Evolutionary conservation across 2,888 invertebrate species (phyloP).

Genomic region (Drosophila anceps): DNA sequence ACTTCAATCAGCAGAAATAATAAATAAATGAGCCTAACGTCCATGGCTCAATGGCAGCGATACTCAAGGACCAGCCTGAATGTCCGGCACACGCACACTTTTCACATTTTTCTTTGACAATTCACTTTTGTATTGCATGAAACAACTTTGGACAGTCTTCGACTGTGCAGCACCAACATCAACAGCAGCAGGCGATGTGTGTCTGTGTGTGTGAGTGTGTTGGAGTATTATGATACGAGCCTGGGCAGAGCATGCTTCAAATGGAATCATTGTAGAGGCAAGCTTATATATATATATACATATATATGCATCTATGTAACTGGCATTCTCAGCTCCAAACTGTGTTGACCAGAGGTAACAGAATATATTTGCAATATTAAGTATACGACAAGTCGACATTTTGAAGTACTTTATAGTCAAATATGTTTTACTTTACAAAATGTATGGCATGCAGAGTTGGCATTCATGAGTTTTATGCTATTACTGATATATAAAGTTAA

Average conservation of each 20-base stretch:
- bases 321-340: background rate
- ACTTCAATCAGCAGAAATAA: conserved; percentile 76
- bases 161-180: conserved; percentile 7
- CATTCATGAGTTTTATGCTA: background rate
- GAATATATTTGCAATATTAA: conserved; percentile 1
- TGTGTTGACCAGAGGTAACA: conserved; percentile 2
- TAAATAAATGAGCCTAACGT: conserved; percentile 78
- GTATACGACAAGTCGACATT: background rate
- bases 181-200: background rate
- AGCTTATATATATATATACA: no score
- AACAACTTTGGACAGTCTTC: conserved; percentile 40
- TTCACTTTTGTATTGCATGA: conserved; percentile 50
- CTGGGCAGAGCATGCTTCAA: background rate
- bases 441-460: background rate
- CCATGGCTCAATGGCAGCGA: conserved; percentile 53
- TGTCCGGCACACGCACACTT: conserved; percentile 2
- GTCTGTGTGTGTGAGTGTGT: conserved; percentile 11
- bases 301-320: background rate
- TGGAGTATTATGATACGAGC: conserved; percentile 20
- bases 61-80: background rate
- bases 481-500: background rate
- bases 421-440: background rate
- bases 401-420: background rate
- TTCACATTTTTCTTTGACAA: conserved; percentile 41
- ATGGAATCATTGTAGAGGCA: background rate